These are phyloP conservation scores for Leptobrachium ailaonicum DNA, from an alignment of 2,113 vertebrate genomes.

Conservation along the genomic window DNA sequence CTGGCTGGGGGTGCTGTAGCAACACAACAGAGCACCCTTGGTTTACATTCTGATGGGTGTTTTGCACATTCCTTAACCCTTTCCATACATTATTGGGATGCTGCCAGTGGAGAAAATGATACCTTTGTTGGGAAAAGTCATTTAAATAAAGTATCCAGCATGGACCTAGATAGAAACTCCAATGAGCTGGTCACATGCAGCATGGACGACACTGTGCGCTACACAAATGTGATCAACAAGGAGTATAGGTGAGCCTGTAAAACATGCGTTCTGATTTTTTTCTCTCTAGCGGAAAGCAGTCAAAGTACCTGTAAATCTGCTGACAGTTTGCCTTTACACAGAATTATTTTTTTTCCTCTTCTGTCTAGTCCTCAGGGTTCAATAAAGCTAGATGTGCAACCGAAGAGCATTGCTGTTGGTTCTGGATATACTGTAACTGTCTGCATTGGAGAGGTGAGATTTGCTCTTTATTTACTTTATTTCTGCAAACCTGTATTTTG, in stretches of 20 bases:
- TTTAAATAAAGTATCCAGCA: slow-evolving; percentile 87
- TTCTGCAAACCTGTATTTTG: too few species aligned
- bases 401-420: slow-evolving; percentile 81
- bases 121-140: slow-evolving; percentile 88
- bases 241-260: slow-evolving; percentile 81
- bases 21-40: too few species aligned
- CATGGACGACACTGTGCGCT: slow-evolving; percentile 96
- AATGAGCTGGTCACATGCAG: slow-evolving; percentile 85
- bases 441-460: slow-evolving; percentile 85
- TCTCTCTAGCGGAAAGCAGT: background rate
- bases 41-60: too few species aligned
- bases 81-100: slow-evolving; percentile 89
- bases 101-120: slow-evolving; percentile 85
- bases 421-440: slow-evolving; percentile 77
- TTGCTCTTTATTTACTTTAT: too few species aligned
- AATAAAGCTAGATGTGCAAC: slow-evolving; percentile 90
- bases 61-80: slow-evolving; percentile 66
- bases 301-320: too few species aligned
- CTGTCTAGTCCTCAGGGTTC: slow-evolving; percentile 79
- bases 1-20: too few species aligned
- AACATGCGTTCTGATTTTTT: background rate
- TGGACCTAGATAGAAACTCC: slow-evolving; percentile 70
- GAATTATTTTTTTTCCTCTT: background rate
- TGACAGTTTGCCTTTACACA: background rate
- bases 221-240: slow-evolving; percentile 71